A percentile compares a stretch with the other conserved stretches of the same genome.
Conservation (phyloP, 2,797 vertebrate genomes). For the Vireo griseus region DNA sequence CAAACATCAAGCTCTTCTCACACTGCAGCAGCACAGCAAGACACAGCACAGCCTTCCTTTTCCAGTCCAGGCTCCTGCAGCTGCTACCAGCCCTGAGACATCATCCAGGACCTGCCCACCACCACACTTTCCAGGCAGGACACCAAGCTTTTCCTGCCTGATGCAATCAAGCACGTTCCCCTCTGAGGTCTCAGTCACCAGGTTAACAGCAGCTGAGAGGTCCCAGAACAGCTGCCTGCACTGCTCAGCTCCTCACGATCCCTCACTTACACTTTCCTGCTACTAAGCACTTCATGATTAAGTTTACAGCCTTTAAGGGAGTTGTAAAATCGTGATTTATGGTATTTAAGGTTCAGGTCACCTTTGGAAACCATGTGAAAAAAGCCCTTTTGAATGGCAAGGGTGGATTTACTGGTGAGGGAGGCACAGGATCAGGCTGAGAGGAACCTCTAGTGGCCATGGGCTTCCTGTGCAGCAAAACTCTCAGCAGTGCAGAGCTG, state of each 20-base stretch:
- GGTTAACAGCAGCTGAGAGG: not conserved
- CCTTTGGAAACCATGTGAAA: not conserved
- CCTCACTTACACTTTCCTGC: not conserved
- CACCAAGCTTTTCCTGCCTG: not conserved
- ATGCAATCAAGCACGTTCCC: not conserved
- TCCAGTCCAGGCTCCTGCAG: not conserved
- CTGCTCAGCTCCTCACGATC: not conserved
- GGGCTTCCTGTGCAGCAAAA: not conserved
- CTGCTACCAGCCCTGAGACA: not conserved
- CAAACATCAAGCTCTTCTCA: not conserved
- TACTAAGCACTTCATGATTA: not conserved
- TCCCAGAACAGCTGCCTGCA: not conserved
- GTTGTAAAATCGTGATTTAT: not conserved
- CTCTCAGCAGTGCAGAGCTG: not conserved
- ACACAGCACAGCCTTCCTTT: not conserved
- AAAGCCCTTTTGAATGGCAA: not conserved
- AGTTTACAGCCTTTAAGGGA: not conserved
- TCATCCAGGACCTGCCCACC: not conserved
- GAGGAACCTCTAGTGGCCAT: slow-evolving; percentile 24
- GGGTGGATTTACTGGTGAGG: not conserved
- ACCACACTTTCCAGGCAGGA: fast-evolving
- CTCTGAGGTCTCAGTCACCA: not conserved
- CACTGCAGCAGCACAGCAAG: fast-evolving
- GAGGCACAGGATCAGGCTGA: not conserved
- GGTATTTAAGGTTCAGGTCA: not conserved